Conservation (phyloP, 2,113 vertebrate species). For the Mionectes macconnelli region DNA sequence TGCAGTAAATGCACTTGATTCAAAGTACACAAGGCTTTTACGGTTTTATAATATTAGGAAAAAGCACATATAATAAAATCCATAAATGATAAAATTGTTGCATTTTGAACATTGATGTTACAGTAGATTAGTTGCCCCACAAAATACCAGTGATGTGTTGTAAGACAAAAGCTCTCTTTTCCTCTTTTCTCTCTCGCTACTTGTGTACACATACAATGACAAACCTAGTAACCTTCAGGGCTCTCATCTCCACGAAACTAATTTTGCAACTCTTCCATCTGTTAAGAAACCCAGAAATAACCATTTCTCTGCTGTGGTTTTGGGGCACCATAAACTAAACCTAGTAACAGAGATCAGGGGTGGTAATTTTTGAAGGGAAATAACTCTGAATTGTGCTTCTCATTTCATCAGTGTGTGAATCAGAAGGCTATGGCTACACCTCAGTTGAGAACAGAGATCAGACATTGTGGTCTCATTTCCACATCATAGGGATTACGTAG, state of each 20-base stretch:
- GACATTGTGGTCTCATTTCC: conserved; percentile 20
- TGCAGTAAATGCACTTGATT: not conserved
- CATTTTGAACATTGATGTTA: conserved; percentile 45
- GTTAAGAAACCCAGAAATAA: not conserved
- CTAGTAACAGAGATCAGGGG: not conserved
- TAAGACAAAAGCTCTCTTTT: not conserved
- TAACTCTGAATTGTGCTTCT: conserved; percentile 25
- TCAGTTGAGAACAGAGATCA: not conserved
- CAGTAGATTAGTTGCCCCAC: conserved; percentile 17
- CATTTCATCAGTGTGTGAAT: conserved; percentile 2
- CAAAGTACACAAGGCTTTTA: conserved; percentile 15
- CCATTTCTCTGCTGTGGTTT: not conserved
- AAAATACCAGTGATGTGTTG: conserved; percentile 47
- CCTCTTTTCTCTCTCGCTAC: not conserved
- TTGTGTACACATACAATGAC: not conserved
- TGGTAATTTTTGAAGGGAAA: conserved; percentile 48
- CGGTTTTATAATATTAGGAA: conserved; percentile 8
- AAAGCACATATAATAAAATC: conserved; percentile 24
- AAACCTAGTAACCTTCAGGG: conserved; percentile 40
- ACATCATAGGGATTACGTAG: not conserved
- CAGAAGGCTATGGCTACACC: not conserved
- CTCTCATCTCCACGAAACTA: conserved; percentile 36
- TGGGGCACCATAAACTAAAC: not conserved
- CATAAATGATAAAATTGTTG: conserved; percentile 43
- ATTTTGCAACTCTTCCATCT: conserved; percentile 37